A percentile compares a stretch with the other conserved stretches of the same genome.
Conservation (phyloP, 1,140 invertebrate species). For the Cydia amplana region DNA sequence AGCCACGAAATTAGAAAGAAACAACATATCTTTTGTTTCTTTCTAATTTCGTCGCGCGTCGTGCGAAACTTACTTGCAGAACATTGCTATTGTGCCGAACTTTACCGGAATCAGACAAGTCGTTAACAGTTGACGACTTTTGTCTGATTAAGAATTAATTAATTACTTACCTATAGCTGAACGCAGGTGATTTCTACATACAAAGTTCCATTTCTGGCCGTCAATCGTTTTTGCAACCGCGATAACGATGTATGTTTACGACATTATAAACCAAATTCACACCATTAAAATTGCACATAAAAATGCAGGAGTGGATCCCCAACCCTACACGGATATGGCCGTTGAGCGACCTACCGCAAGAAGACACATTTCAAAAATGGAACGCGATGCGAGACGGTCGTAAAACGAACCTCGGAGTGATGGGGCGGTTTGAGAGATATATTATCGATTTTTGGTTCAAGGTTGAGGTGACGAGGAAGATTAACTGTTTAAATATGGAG, state of each 20-base stretch:
- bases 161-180: no score
- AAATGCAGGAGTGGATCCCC: background rate
- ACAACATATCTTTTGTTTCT: no score
- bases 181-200: no score
- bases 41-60: no score
- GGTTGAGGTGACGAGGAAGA: background rate
- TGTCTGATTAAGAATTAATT: no score
- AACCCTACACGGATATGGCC: background rate
- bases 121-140: no score
- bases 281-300: constrained; percentile 9
- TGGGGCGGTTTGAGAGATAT: constrained; percentile 40
- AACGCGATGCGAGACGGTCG: constrained; percentile 68
- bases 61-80: no score
- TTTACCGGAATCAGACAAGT: no score
- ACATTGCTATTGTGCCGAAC: no score
- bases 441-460: constrained; percentile 37
- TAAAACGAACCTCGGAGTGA: constrained; percentile 66
- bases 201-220: background rate
- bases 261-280: constrained; percentile 14
- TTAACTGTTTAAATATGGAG: background rate
- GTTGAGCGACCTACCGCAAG: constrained; percentile 66
- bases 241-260: background rate
- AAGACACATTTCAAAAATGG: constrained; percentile 69
- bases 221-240: constrained; percentile 8
- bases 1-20: no score